phyloP scores from a whole-genome alignment of 2,113 vertebrate species.

The Microcebus lehilahytsara region DNA sequence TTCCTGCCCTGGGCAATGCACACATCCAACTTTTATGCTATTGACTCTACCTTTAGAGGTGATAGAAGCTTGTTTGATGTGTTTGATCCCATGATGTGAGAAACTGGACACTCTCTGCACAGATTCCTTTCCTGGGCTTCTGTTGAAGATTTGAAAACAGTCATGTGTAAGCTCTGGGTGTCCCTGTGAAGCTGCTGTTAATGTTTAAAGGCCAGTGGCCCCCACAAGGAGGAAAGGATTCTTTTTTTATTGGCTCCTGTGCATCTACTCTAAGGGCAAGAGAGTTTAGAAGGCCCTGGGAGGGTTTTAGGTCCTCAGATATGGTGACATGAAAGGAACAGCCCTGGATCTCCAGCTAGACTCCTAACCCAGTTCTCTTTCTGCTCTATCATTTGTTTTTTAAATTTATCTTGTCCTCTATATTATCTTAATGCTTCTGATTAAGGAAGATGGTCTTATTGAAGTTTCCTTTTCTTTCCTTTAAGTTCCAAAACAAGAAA shows the following conservation, averaged over 20 bases:
- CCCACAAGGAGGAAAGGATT: neutral
- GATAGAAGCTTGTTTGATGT: slow-evolving; percentile 10
- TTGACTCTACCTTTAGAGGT: slow-evolving; percentile 5
- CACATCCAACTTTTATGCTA: neutral
- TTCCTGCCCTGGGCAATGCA: slow-evolving; percentile 19
- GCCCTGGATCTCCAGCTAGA: neutral
- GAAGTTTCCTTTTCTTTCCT: neutral
- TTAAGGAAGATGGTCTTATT: neutral
- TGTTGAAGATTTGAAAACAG: neutral
- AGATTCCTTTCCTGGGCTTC: slow-evolving; percentile 45
- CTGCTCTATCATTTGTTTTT: neutral
- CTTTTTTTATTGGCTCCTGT: neutral
- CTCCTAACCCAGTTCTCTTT: neutral
- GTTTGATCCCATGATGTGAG: neutral
- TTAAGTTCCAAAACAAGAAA: neutral
- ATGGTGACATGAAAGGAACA: neutral
- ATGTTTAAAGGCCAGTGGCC: neutral
- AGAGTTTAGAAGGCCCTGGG: neutral
- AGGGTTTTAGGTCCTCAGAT: neutral
- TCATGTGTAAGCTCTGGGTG: accelerated
- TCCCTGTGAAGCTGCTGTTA: neutral
- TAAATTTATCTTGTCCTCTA: neutral
- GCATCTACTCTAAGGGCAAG: neutral
- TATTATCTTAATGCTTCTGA: neutral
- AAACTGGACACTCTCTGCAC: neutral